A percentile compares a stretch with the other conserved stretches of the same genome.
phyloP scores from a whole-genome alignment of 2,797 vertebrate species.

The Labroides dimidiatus region DNA sequence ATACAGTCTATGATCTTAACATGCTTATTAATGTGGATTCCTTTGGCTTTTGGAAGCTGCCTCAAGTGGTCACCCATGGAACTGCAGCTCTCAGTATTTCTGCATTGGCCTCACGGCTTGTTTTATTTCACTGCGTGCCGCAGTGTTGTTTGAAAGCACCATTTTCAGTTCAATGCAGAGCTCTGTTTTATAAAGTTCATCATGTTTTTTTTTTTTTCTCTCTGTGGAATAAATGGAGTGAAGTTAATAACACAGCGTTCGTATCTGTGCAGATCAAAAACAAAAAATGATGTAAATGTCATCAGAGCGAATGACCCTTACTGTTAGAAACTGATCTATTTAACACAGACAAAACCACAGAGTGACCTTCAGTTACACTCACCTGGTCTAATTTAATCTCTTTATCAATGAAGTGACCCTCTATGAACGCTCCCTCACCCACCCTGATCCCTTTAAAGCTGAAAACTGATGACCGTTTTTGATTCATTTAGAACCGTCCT shows the following conservation, averaged over 20 bases:
- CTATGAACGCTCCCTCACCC: conserved; percentile 37
- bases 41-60: no score
- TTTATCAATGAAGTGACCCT: conserved; percentile 54
- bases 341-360: not conserved
- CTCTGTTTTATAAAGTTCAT: not conserved
- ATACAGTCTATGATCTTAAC: no score
- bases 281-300: not conserved
- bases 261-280: not conserved
- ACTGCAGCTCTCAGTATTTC: no score
- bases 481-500: conserved; percentile 51
- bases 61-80: no score
- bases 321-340: not conserved
- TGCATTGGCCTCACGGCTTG: no score
- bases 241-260: not conserved
- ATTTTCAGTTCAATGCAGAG: not conserved
- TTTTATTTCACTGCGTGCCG: not conserved
- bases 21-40: no score
- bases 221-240: not conserved
- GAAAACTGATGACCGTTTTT: conserved; percentile 58
- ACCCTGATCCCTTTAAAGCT: conserved; percentile 54
- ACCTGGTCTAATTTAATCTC: conserved; percentile 41
- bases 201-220: no score
- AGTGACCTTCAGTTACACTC: conserved; percentile 2
- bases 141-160: no score
- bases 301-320: not conserved